Base-by-base conservation (phyloP, 2,888 invertebrate genomes). In the Orgyia antiqua region DNA sequence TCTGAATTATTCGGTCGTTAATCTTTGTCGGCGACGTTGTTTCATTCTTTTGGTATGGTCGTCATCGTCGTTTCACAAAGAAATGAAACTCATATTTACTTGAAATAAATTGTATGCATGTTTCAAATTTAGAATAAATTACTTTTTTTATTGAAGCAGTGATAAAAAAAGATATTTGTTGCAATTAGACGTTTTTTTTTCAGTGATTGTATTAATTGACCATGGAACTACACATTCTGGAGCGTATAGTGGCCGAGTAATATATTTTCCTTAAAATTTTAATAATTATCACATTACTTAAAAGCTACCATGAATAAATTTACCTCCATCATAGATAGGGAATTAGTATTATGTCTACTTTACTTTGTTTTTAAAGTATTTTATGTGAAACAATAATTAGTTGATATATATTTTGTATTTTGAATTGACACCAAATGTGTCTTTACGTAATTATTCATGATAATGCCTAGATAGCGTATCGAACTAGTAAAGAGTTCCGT, bases 11-110 rank as follows among this genome's bases (percentile, higher is more conserved):
- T 39, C 31, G 37, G 44, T 55, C 37, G 54, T 61, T 67, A 60
- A 52, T 71, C 69, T 68, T 54, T 65, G 68, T 40, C 46, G 27
- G 41, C 38, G 47, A 47, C 46, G 48, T 45, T 39, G 36, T 49
- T 42, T 51, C 47, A 11, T 23, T 10, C 23, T 11, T n/a, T 2
- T 23, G 10, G 24, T 53, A 58, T 53, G 62, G 56, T 58, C 46
- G 50, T 50, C 51, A 55, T 55, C 45, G 50, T 57, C 56, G 56
- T 55, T 59, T 54, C 57, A 47, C 47, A 51, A 45, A 43, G 42
- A 41, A 42, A 50, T 42, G 45, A 47, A 51, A 54, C 58, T 56
- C 44, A 53, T 59, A 43, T 51, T 43, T 36, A 50, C 42, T 47
- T 50, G 48, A 36, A 53, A 50, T 39, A 46, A 32, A 41, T 29